Evolutionary conservation across 2,888 invertebrate species (phyloP).

Genomic region (Cryptocephalus moraei): DNA sequence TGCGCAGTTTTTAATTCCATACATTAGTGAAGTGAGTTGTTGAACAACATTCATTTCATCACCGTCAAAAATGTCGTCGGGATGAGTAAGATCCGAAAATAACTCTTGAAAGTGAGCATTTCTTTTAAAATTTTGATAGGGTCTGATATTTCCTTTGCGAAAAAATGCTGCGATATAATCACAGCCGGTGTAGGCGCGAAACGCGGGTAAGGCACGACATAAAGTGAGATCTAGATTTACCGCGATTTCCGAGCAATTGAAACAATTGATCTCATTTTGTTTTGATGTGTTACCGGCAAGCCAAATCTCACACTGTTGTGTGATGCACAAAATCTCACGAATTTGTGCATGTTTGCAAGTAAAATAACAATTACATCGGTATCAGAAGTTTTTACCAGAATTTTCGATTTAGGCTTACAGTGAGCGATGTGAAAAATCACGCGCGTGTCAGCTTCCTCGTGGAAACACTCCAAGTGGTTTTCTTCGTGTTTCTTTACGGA

Average conservation of each 20-base stretch:
- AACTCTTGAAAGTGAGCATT: not conserved
- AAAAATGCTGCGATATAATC: not conserved
- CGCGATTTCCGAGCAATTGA: not conserved
- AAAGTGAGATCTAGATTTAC: not conserved
- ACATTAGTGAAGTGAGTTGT: not conserved
- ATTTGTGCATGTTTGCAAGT: not conserved
- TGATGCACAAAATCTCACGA: too few relatives aligned
- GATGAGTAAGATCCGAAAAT: not conserved
- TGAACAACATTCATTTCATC: not conserved
- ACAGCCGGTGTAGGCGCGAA: not conserved
- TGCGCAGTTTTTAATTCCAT: not conserved
- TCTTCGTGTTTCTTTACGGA: constrained; percentile 1
- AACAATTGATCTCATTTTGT: not conserved
- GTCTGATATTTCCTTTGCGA: not conserved
- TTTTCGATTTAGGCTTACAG: not conserved
- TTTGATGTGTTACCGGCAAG: not conserved
- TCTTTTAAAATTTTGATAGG: not conserved
- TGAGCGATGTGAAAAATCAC: not conserved
- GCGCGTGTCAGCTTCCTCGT: not conserved
- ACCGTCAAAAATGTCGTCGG: not conserved
- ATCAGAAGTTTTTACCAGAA: not conserved
- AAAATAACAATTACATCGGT: not conserved
- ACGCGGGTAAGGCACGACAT: not conserved
- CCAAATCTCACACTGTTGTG: too few relatives aligned
- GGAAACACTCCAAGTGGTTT: not conserved